Base-by-base conservation (phyloP, 2,113 vertebrate species). In the Pimephales promelas region DNA sequence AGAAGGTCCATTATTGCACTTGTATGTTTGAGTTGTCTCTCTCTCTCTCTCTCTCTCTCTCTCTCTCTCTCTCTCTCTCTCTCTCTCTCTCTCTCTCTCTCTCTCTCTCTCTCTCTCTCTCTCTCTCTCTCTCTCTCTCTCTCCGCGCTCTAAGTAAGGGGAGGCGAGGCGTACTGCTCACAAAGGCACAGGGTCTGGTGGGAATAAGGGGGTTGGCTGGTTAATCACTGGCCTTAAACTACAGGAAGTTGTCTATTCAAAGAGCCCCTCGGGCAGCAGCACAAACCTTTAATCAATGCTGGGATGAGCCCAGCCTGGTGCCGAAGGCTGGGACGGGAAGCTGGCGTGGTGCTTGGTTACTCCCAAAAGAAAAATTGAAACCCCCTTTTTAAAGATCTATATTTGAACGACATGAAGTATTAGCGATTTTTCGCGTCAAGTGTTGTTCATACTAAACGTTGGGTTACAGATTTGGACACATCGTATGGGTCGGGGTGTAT, bases 141-240 rank as follows among this genome's bases (percentile, higher is more conserved):
- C 71, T 45, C 13, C 10, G 43, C 59, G 4, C 79, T 81, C 83
- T 62, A 85, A 81, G 28, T 71, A 89, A 90, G 75, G 85, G 91
- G 89, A 93, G 92, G 90, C 89, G 90, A 93, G 89, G 88, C 89
- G 76, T 92, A 88, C 86, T 85, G 88, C 89, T 83, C 88, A 92
- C 92, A 93, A 94, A 93, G 90, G 88, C 66, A 74, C 66, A 72
- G 80, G 89, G 88, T 84, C 89, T 88, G 80, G 82, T 85, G 84
- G 91, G 87, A 88, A 91, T 89, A 91, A 92, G 91, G 90, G 86
- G 83, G 68, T 84, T 82, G 88, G 61, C 86, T 90, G 89, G 88
- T 90, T 93, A 92, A 94, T 93, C 92, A 92, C 80, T 81, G 78
- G 92, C 90, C 88, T 92, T 92, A 93, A 92, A 93, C 88, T 92